These are phyloP conservation scores for Sciurus carolinensis DNA, from an alignment of 2,797 vertebrate species.

Conservation along the genomic window DNA sequence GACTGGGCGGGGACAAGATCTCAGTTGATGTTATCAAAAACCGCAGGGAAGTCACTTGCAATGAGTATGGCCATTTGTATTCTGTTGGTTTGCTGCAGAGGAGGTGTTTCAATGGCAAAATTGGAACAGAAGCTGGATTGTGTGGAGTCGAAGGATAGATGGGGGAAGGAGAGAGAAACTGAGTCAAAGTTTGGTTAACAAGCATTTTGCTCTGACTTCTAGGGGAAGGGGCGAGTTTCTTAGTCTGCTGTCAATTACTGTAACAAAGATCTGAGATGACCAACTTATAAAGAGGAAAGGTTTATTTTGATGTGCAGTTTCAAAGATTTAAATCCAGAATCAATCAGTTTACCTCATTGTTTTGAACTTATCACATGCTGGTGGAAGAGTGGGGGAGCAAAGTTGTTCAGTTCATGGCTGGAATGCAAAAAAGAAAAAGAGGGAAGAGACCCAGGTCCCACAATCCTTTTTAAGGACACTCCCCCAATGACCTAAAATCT, in stretches of 20 bases:
- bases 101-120: not conserved
- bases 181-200: not conserved
- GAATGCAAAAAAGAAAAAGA: not conserved
- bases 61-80: not conserved
- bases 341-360: not conserved
- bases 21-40: not conserved
- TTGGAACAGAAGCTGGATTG: not conserved
- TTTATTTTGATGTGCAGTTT: not conserved
- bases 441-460: not conserved
- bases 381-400: not conserved
- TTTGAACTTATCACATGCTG: too few species aligned
- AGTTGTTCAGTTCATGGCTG: not conserved
- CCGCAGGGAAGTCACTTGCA: not conserved
- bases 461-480: not conserved
- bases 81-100: not conserved
- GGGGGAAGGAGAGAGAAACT: not conserved
- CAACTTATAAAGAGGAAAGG: not conserved
- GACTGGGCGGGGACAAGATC: not conserved
- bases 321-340: not conserved
- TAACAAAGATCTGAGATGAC: not conserved
- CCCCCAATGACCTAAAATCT: not conserved
- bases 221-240: not conserved
- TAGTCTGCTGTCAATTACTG: not conserved
- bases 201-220: not conserved
- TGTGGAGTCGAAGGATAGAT: too few species aligned